Evolutionary conservation across 2,888 invertebrate genomes (phyloP), one percentile per base, ranked within the genome.

Genomic region (Apamea epomidion): DNA sequence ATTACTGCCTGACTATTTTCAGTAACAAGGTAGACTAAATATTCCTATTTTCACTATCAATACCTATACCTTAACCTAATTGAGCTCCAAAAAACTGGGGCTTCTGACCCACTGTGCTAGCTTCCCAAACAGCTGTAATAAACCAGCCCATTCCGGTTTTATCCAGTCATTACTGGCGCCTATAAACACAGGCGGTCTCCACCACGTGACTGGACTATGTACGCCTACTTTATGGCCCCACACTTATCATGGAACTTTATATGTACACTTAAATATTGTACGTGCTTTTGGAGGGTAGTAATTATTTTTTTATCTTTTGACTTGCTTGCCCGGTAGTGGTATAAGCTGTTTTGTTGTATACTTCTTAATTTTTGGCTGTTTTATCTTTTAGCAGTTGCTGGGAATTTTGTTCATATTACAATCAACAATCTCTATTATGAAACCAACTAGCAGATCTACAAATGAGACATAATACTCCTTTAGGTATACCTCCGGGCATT

Each of bases 171-270:
- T 89, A 89, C 90, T 78, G 83, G 78, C 81, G 78, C 83, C 85
- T 83, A 90, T 89, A 89, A 89, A 89, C 89, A 85, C 81, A 89
- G 82, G 90, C 89, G 80, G 89, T 80, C 81, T 87, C 89, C 77
- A 78, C 90, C 90, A 90, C 90, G 89, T 89, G 89, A 89, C 89
- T 77, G 79, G 89, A 89, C 83, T 89, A 73, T 85, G 82, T 75
- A 85, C 83, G 81, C 89, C 74, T 84, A 68, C 81, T 89, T 90
- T 90, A 89, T 87, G 81, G 85, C 90, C 80, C 68, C 82, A 90
- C 89, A 90, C 90, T 89, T 87, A 90, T 90, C 89, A 90, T 89
- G 88, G 89, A 90, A 87, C 88, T 89, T 89, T 90, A 90, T 89
- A 90, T 83, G 83, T 83, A 85, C 81, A 87, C 90, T 89, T 89